Evolutionary conservation across 2,888 invertebrate species (phyloP).

Genomic region (Euzetes globulus): DNA sequence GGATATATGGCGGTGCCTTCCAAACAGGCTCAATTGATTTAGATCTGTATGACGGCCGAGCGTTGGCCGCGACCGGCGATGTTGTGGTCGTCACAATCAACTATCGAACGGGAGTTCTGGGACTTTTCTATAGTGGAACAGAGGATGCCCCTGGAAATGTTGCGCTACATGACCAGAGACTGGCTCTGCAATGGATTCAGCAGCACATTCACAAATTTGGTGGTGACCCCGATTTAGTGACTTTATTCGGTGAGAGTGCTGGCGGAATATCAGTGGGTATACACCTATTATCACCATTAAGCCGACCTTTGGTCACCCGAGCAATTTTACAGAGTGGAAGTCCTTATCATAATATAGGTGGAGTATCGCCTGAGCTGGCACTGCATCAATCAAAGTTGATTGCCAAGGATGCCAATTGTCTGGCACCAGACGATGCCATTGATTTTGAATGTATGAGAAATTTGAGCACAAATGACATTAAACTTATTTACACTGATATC

Average conservation of each 20-base stretch:
- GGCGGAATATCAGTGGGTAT: neutral
- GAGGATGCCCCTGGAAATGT: constrained; percentile 23
- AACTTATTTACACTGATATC: neutral
- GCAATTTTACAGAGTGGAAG: constrained; percentile 27
- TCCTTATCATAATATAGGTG: constrained; percentile 14
- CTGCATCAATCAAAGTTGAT: neutral
- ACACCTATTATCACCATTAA: neutral
- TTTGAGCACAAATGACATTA: neutral
- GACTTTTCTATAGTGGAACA: constrained; percentile 22
- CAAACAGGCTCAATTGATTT: constrained; percentile 11
- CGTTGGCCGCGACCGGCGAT: constrained; percentile 7
- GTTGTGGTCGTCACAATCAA: constrained; percentile 24
- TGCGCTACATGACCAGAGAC: neutral
- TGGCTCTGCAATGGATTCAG: constrained; percentile 22
- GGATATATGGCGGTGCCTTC: constrained; percentile 32
- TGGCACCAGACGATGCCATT: neutral
- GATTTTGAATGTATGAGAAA: neutral
- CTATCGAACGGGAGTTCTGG: constrained; percentile 11
- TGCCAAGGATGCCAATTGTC: constrained; percentile 1
- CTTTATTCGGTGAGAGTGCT: constrained; percentile 23
- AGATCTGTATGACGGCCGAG: neutral
- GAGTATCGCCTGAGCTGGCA: neutral
- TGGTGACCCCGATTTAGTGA: constrained; percentile 23
- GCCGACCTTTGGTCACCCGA: neutral
- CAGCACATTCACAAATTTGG: constrained; percentile 16